Percentiles rank a stretch among this genome's conserved stretches.
phyloP scores from a whole-genome alignment of 2,797 vertebrate genomes.

The Poeciliopsis infans region DNA sequence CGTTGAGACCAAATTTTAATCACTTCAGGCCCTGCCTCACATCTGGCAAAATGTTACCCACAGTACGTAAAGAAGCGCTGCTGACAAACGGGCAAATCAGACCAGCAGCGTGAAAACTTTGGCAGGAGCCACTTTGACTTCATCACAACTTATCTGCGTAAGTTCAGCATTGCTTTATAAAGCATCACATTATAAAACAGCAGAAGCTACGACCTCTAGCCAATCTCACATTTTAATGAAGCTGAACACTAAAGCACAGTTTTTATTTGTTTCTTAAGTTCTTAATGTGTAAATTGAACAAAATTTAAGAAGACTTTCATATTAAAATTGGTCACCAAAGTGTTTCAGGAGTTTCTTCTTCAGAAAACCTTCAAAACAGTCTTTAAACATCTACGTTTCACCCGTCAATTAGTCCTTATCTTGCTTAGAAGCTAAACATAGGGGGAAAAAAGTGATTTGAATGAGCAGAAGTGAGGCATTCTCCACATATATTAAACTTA shows the following conservation, averaged over 20 bases:
- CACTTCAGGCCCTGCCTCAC: background rate
- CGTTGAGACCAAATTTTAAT: background rate
- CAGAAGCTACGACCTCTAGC: background rate
- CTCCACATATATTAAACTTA: background rate
- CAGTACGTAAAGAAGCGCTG: background rate
- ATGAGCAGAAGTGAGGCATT: background rate
- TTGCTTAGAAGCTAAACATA: background rate
- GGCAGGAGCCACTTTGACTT: background rate
- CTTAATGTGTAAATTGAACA: background rate
- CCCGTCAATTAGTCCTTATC: background rate
- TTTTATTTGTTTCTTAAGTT: background rate
- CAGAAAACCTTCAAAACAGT: background rate
- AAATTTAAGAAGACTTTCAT: background rate
- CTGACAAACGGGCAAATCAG: slow-evolving; percentile 3
- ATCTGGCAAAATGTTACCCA: background rate
- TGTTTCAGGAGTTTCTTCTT: background rate
- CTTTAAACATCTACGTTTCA: background rate
- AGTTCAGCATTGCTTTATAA: background rate
- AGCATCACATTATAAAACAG: background rate
- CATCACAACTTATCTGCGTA: background rate
- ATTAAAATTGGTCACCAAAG: background rate
- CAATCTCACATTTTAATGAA: background rate
- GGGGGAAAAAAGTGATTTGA: background rate
- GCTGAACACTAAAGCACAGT: background rate
- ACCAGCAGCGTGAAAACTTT: background rate